These are phyloP conservation scores for Polydrusus cervinus DNA, from an alignment of 2,888 invertebrate genomes.

Conservation along the genomic window DNA sequence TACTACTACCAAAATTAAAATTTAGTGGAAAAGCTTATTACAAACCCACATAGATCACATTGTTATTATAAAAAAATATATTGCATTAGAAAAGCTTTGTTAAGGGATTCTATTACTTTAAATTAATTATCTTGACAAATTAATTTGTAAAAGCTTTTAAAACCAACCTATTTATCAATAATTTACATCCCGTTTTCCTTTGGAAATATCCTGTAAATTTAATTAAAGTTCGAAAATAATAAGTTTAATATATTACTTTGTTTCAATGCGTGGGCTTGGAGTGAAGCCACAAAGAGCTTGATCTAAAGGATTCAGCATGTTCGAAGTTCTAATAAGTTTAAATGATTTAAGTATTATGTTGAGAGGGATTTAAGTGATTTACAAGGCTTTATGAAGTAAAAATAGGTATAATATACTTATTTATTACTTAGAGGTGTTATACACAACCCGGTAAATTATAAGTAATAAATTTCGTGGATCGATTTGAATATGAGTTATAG, in stretches of 20 bases:
- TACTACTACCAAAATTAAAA: no score
- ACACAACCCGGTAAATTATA: no score
- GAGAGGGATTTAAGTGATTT: neutral
- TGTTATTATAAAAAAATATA: no score
- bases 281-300: neutral
- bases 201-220: neutral
- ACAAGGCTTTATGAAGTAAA: no score
- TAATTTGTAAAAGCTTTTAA: neutral
- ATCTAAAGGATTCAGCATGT: neutral
- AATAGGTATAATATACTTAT: neutral
- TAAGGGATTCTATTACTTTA: neutral
- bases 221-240: neutral
- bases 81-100: no score
- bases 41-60: no score
- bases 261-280: neutral
- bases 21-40: no score
- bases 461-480: no score
- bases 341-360: neutral
- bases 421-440: neutral
- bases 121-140: neutral
- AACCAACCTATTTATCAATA: neutral
- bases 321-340: conserved; percentile 13
- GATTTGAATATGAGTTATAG: no score
- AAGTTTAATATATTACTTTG: neutral
- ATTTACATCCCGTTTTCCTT: neutral